phyloP scores from a whole-genome alignment of 2,888 invertebrate genomes.

The Cataglyphis livida region DNA sequence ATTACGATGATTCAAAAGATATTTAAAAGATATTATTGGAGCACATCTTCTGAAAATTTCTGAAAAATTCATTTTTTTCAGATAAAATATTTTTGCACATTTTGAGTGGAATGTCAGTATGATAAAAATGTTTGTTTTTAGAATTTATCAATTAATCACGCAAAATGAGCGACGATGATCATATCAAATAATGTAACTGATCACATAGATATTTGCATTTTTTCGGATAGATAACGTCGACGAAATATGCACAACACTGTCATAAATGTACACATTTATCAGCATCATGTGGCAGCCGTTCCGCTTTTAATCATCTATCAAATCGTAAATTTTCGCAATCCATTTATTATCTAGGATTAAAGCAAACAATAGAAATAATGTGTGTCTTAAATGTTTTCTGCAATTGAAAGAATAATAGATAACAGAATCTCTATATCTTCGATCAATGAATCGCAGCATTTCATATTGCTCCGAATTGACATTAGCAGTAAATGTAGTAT shows the following conservation, averaged over 20 bases:
- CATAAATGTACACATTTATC: constrained; percentile 39
- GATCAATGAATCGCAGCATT: constrained; percentile 37
- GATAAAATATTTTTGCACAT: background rate
- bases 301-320: constrained; percentile 12
- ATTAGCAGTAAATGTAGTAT: constrained; percentile 53
- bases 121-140: constrained; percentile 22
- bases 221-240: constrained; percentile 16
- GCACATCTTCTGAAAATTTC: background rate
- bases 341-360: constrained; percentile 44
- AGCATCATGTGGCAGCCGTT: constrained; percentile 25
- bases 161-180: constrained; percentile 18
- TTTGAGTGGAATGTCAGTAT: constrained; percentile 13
- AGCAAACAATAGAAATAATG: constrained; percentile 49
- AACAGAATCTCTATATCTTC: constrained; percentile 26
- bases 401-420: constrained; percentile 32
- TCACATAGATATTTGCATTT: constrained; percentile 18
- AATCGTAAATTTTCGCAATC: constrained; percentile 24
- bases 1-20: background rate
- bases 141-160: constrained; percentile 28
- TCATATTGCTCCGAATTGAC: constrained; percentile 31
- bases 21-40: constrained; percentile 5
- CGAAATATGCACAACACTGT: constrained; percentile 34
- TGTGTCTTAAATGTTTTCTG: constrained; percentile 39
- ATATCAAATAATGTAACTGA: constrained; percentile 24
- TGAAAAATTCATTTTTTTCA: background rate